Evolutionary conservation across 1,140 invertebrate species (phyloP).

Genomic region (Drosophila tropicalis): DNA sequence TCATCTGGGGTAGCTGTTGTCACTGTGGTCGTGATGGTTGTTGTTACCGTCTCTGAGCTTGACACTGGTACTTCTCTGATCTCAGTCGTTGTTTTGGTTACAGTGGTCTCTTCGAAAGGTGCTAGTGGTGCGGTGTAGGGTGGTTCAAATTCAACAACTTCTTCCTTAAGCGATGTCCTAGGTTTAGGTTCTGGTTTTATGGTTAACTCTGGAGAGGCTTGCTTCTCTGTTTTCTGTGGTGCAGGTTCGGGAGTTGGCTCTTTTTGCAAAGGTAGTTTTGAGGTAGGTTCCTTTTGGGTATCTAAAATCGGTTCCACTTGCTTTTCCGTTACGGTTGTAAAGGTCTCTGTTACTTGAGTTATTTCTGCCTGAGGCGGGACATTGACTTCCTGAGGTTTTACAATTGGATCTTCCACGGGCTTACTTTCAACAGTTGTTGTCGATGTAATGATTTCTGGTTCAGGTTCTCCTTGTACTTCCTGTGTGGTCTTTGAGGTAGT

Average conservation of each 20-base stretch:
- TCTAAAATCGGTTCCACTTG: conserved; percentile 2
- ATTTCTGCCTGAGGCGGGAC: background rate
- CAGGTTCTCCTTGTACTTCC: conserved; percentile 62
- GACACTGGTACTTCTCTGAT: conserved; percentile 26
- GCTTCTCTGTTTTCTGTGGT: background rate
- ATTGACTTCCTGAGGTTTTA: conserved; percentile 10
- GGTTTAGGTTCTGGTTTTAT: conserved; percentile 57
- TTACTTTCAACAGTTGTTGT: conserved; percentile 2
- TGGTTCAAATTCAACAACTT: conserved; percentile 41
- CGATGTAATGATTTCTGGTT: conserved; percentile 32
- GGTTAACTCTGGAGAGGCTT: conserved; percentile 7
- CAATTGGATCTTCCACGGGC: conserved; percentile 26
- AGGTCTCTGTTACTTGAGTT: conserved; percentile 38
- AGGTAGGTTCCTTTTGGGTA: background rate
- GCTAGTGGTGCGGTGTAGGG: conserved; percentile 56
- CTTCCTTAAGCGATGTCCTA: conserved; percentile 36
- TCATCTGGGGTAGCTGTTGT: conserved; percentile 35
- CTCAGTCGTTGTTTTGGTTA: conserved; percentile 43
- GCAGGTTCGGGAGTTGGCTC: conserved; percentile 8
- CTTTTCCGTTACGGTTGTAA: conserved; percentile 30
- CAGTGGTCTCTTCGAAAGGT: conserved; percentile 40
- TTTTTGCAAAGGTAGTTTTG: background rate
- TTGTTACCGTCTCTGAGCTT: conserved; percentile 46
- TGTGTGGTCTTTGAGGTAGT: conserved; percentile 62
- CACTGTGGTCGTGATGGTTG: conserved; percentile 47